Evolutionary conservation across 2,888 invertebrate genomes (phyloP), one percentile per base, ranked within the genome.

Genomic region (Nomada hirtipes): DNA sequence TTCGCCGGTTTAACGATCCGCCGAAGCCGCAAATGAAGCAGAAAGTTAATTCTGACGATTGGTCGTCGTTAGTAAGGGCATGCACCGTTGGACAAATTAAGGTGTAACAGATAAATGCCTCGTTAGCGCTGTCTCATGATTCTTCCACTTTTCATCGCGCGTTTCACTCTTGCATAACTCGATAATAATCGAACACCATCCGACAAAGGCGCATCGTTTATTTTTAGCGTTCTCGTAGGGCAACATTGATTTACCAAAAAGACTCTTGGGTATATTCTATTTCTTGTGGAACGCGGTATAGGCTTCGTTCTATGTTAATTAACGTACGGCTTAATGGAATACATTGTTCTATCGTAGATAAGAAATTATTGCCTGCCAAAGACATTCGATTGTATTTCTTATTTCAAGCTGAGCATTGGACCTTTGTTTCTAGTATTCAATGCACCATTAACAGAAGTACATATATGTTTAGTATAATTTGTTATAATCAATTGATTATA

Each of bases 91-190:
- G 80, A 81, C 72, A 83, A 84, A 86, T 86, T 86, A 84, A 85
- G 65, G 81, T 75, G 76, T 80, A 78, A 84, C 86, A 72, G 81
- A 65, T 86, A 84, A 86, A 86, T 82, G 81, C 76, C 71, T 80
- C 86, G 84, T 89, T 90, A 89, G 89, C 83, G 84, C 85, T 76
- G 86, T 83, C 85, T 84, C 86, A 81, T 86, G 84, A 18, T 50
- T 57, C 76, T 86, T 52, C 36, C 65, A 52, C 59, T 47, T 50
- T 71, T 42, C n/a, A 29, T 36, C 36, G 36, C 26, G 18, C 57
- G 20, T 11, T 18, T 29, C 42, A 7, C 10, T 9, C 57, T 42
- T 72, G 11, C 55, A 47, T 29, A 50, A 60, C 36, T 36, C 36
- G 1, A 36, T 1, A 36, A 36, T 36, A 44, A 61, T 68, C 15